Base-by-base conservation (phyloP, 1,140 invertebrate genomes). In the Drosophila fuyamai region DNA sequence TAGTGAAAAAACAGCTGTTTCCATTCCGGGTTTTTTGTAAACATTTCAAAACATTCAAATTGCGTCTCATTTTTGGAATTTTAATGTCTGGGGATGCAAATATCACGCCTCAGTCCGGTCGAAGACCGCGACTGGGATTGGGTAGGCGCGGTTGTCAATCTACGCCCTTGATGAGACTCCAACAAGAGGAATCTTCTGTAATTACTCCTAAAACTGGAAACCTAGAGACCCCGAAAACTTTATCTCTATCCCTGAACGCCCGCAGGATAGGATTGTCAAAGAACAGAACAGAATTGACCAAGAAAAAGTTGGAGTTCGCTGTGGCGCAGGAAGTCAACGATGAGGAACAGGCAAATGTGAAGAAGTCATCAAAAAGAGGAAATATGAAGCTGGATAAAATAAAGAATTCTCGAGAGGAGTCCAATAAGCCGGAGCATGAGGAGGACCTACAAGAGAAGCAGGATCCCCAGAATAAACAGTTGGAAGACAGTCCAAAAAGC, bases 271-370 rank as follows among this genome's bases (percentile, higher is more conserved):
- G 83, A 6, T 80, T 91, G 36, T 54, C 83, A 18, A 76, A 66
- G 7, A 57, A 57, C 14, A 70, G 81, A 9, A 68, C 75, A 8
- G 78, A 76, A 16, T 18, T 88, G 1, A 70, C 44, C 16, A 89
- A 89, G 7, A 91, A 91, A 48, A 57, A 70, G 47, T 13, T 91
- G 10, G 57, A 83, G 47, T 85, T 91, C 48, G 47, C 67, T 44
- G 27, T 29, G 16, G 7, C 14, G 7, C 41, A 67, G 4, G 55
- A 40, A n/a, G 13, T 13, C 0, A 44, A 27, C 14, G 60, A 48
- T 1, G 36, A 23, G 5, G 32, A 41, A 6, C 32, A 14, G 14
- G 18, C 14, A 27, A 51, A 35, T 10, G 1, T 12, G 0, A 44
- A 36, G n/a, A 40, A 43, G 12, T 0, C 18, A 13, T 8, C 16